Evolutionary conservation across 2,888 invertebrate genomes (phyloP).

Genomic region (Drosophila antonietae): DNA sequence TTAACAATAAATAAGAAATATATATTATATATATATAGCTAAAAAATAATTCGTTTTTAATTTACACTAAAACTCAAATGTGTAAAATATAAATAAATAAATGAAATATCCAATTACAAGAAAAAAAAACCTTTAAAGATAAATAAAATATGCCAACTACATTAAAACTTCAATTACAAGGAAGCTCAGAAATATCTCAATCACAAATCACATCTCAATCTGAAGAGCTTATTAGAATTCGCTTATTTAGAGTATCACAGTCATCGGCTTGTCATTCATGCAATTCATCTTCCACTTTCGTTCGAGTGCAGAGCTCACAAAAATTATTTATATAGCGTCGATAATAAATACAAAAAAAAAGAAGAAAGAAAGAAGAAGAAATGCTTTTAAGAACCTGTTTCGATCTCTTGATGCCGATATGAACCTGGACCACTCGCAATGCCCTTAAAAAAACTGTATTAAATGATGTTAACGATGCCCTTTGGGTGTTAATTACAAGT

Average conservation of each 20-base stretch:
- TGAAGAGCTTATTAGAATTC: background rate
- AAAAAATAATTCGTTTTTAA: no score
- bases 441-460: conserved; percentile 53
- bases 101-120: no score
- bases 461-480: conserved; percentile 80
- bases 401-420: conserved; percentile 35
- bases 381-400: conserved; percentile 43
- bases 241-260: conserved; percentile 24
- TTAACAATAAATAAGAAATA: no score
- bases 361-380: no score
- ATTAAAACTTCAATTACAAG: background rate
- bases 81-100: background rate
- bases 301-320: conserved; percentile 41
- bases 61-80: no score
- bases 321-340: conserved; percentile 17
- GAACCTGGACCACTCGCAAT: conserved; percentile 47
- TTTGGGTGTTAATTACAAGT: conserved; percentile 79
- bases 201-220: no score
- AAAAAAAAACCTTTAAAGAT: no score
- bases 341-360: conserved; percentile 5
- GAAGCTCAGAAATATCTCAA: background rate
- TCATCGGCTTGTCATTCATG: conserved; percentile 5
- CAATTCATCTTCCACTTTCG: conserved; percentile 29
- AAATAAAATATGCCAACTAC: background rate
- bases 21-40: no score